Base-by-base conservation (phyloP, 2,113 vertebrate species). In the Rhagologus leucostigma region DNA sequence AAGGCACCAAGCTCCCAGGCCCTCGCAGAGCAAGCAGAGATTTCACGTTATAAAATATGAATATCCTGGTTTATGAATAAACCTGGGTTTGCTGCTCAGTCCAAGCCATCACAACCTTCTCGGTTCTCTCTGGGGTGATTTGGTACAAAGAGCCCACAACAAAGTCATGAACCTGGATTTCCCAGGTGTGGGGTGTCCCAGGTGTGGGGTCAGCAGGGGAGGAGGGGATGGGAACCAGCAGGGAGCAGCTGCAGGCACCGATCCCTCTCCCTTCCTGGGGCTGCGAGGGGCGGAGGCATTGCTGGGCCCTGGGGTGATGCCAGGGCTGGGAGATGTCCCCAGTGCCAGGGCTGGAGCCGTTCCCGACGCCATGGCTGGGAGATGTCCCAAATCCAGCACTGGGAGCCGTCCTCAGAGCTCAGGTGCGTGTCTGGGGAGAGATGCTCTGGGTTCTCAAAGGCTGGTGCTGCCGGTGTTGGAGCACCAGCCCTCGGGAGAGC, bases 1-100 rank as follows among this genome's bases (percentile, higher is more conserved):
- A 94, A 88, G 82, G 42, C 79, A 84, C 26, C 20, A 39, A 44
- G 42, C 90, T 90, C 65, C 75, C 68, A 37, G 84, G 90, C 75
- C 82, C 85, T 83, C 16, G 2, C 39, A 62, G 55, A 93, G 87
- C 90, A 77, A 88, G 92, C 93, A 56, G 35, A 89, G 93, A 88
- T 90, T 93, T 85, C 90, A 93, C 19, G 2, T 80, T 55, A 88
- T 93, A 63, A 94, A 96, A 93, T 90, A 93, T 86, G 86, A 96
- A 96, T 95, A 85, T 80, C 79, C 74, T 42, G 27, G 63, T 73
- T 83, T 76, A 35, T 90, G 70, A 90, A 76, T 76, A 90, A 90
- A 76, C 63, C 64, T 55, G 35, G 8, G 47, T 47, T 62, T 50
- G 77, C 84, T 53, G 82, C 67, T 65, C 26, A 55, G 26, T 35